Evolutionary conservation across 2,797 vertebrate genomes (phyloP), one percentile per base, ranked within the genome.

Genomic region (Sebastes elongatus): DNA sequence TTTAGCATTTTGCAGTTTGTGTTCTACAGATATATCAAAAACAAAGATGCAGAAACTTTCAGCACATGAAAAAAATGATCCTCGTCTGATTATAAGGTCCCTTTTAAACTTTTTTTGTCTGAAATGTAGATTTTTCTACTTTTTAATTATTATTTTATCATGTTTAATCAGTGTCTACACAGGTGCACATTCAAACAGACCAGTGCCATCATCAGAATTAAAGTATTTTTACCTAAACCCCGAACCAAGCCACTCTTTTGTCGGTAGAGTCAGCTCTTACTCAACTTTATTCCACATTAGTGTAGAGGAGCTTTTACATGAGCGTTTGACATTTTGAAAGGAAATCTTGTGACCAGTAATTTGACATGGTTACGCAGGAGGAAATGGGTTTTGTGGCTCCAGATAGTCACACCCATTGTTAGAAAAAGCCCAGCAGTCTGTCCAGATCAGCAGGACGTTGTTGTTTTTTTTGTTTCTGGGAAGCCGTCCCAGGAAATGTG

Each of bases 301-400:
- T 63, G 20, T 18, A 10, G 33, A 61, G 49, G 23, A 60, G 22
- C 56, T 81, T 42, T 61, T 70, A 33, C 38, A 67, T 55, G 28
- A 78, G 59, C 30, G 7, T 74, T 74, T 81, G 80, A 85, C 66
- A 82, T 80, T 80, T 85, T 63, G 32, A 75, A 49, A 64, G 38
- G 22, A 74, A 69, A 76, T 74, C 56, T 66, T 10, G 5, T 70
- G 77, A 82, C 63, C 49, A 69, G 66, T 84, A 69, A 88, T 88
- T 86, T 81, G 33, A 79, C 69, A 65, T 78, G 68, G 74, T 69
- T 74, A 57, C 55, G 49, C 57, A 80, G 74, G 33, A 90, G 76
- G 87, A 89, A 82, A 85, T 82, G 71, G 70, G 69, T 80, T 91
- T 82, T 85, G 68, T 78, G 81, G 71, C 46, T 79, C 32, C 60